Percentiles rank a stretch among this genome's conserved stretches.
phyloP scores from a whole-genome alignment of 2,888 invertebrate genomes.

The Acleris cristana region DNA sequence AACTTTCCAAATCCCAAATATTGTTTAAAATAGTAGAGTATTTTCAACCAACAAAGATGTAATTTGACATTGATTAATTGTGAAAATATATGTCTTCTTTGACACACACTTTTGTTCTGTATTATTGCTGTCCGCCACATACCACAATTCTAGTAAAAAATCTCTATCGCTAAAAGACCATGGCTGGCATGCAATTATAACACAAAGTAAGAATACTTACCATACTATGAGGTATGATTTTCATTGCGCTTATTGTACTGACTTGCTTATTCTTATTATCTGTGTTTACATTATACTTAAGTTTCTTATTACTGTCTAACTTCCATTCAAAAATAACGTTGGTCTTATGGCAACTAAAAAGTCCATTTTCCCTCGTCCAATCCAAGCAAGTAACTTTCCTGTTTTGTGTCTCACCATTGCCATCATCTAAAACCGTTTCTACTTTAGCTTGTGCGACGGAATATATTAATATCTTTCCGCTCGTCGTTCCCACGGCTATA shows the following conservation, averaged over 20 bases:
- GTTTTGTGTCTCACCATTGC: slow-evolving; percentile 62
- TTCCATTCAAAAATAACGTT: slow-evolving; percentile 84
- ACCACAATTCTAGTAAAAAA: too few relatives aligned
- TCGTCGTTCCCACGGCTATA: slow-evolving; percentile 89
- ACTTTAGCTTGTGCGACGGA: slow-evolving; percentile 87
- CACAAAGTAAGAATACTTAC: slow-evolving; percentile 51
- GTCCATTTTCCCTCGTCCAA: slow-evolving; percentile 80
- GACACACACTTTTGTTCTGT: too few relatives aligned
- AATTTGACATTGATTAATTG: too few relatives aligned
- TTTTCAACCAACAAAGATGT: too few relatives aligned
- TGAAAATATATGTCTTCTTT: too few relatives aligned
- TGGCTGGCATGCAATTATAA: too few relatives aligned
- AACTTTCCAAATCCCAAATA: too few relatives aligned
- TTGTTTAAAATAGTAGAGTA: too few relatives aligned
- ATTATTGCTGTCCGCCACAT: too few relatives aligned
- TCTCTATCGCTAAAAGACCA: too few relatives aligned
- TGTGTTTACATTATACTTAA: slow-evolving; percentile 79
- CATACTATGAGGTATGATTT: slow-evolving; percentile 82
- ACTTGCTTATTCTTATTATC: slow-evolving; percentile 86
- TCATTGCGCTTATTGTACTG: slow-evolving; percentile 83
- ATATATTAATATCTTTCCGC: slow-evolving; percentile 89
- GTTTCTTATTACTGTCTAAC: slow-evolving; percentile 73
- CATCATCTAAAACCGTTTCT: slow-evolving; percentile 81
- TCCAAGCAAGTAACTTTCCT: slow-evolving; percentile 76
- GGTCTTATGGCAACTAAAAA: slow-evolving; percentile 82